Percentiles rank a stretch among this genome's conserved stretches.
These are phyloP conservation scores for Yponomeuta plumbellus DNA, from an alignment of 2,888 invertebrate species.

Conservation along the genomic window DNA sequence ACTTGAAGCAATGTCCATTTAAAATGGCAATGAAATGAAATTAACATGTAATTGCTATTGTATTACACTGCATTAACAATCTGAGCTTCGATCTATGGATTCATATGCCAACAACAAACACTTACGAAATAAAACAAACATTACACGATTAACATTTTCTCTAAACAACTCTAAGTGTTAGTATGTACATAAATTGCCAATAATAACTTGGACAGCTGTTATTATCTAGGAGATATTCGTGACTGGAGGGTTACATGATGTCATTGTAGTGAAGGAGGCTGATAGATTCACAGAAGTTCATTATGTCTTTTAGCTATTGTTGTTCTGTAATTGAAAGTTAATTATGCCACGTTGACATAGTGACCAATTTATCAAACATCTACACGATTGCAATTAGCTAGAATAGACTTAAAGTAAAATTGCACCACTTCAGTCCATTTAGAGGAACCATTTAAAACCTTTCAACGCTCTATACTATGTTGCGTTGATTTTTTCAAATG, in stretches of 20 bases:
- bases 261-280: not conserved
- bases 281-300: not conserved
- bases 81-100: too few species aligned
- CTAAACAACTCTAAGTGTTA: conserved; percentile 21
- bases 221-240: conserved; percentile 27
- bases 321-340: not conserved
- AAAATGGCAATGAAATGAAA: too few species aligned
- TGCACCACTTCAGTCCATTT: not conserved
- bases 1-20: too few species aligned
- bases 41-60: too few species aligned
- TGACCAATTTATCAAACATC: not conserved
- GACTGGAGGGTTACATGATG: conserved; percentile 18
- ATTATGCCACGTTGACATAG: not conserved
- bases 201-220: conserved; percentile 18
- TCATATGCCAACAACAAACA: too few species aligned
- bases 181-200: conserved; percentile 21
- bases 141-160: conserved; percentile 15
- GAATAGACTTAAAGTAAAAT: not conserved
- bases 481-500: not conserved
- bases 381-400: not conserved
- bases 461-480: too few species aligned
- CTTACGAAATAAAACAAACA: too few species aligned
- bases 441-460: too few species aligned
- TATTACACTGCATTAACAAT: too few species aligned
- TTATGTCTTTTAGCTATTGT: not conserved